Evolutionary conservation across 2,113 vertebrate genomes (phyloP).

Genomic region (Neomonachus schauinslandi): DNA sequence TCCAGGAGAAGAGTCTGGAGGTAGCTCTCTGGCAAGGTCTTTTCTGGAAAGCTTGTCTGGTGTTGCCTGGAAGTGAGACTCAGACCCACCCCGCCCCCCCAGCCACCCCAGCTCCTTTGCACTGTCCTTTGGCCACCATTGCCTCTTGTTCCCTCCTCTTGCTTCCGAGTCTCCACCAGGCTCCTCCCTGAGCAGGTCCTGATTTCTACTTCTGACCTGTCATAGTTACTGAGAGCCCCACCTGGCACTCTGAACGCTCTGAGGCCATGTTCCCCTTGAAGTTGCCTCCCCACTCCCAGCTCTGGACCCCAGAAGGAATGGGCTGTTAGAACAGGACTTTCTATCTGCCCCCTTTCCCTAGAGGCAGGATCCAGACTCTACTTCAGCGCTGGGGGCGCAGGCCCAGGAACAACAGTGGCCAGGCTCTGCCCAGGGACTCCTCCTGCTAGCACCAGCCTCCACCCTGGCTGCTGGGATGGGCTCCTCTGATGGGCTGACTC

Average conservation of each 20-base stretch:
- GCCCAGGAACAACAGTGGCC: neutral
- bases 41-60: neutral
- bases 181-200: neutral
- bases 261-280: neutral
- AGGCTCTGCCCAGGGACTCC: neutral
- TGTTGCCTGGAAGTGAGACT: neutral
- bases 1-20: neutral
- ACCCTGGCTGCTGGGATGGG: neutral
- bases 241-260: neutral
- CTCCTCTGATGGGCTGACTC: constrained; percentile 36
- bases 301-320: too few species aligned
- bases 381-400: neutral
- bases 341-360: neutral
- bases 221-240: neutral
- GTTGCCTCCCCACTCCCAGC: neutral
- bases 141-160: neutral
- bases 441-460: neutral
- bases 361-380: neutral
- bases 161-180: neutral
- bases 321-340: too few species aligned
- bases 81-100: neutral
- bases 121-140: neutral
- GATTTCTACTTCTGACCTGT: neutral
- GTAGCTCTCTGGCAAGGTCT: neutral
- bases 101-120: neutral